Evolutionary conservation across 1,140 invertebrate genomes (phyloP).

Genomic region (Piezodorus guildinii): DNA sequence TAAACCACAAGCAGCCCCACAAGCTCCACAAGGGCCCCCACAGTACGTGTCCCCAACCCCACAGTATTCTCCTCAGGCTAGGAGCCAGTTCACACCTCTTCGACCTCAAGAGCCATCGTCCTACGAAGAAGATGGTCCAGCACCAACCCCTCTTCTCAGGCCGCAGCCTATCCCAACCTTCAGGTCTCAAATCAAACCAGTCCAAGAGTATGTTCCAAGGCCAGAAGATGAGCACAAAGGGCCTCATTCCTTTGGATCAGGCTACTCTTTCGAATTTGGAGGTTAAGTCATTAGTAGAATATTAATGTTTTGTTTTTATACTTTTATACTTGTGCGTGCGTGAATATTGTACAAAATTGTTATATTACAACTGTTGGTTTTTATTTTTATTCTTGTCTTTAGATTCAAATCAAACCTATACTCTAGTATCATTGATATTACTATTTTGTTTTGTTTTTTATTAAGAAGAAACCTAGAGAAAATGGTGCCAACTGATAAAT

Average conservation of each 20-base stretch:
- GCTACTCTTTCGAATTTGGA: conserved; percentile 44
- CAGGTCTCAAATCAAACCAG: conserved; percentile 18
- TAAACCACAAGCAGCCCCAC: conserved; percentile 22
- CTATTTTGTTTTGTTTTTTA: too few relatives aligned
- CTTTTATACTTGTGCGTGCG: too few relatives aligned
- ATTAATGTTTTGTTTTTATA: too few relatives aligned
- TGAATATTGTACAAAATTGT: too few relatives aligned
- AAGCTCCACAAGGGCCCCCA: conserved; percentile 9
- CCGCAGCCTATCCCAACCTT: neutral
- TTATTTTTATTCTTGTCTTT: too few relatives aligned
- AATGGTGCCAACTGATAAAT: too few relatives aligned
- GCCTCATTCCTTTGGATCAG: conserved; percentile 44
- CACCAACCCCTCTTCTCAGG: neutral
- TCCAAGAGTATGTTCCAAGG: conserved; percentile 26
- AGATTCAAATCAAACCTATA: too few relatives aligned
- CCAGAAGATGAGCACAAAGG: conserved; percentile 34
- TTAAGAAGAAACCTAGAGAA: too few relatives aligned
- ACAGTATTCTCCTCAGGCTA: conserved; percentile 10
- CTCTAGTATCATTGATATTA: too few relatives aligned
- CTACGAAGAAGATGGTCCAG: conserved; percentile 15
- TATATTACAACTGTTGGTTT: too few relatives aligned
- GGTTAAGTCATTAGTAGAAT: conserved; percentile 16
- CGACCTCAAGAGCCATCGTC: neutral
- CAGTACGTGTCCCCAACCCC: conserved; percentile 8
- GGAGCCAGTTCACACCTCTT: conserved; percentile 4